Percentiles rank a stretch among this genome's conserved stretches.
Evolutionary conservation across 2,113 vertebrate species (phyloP).

Genomic region (Meles meles): DNA sequence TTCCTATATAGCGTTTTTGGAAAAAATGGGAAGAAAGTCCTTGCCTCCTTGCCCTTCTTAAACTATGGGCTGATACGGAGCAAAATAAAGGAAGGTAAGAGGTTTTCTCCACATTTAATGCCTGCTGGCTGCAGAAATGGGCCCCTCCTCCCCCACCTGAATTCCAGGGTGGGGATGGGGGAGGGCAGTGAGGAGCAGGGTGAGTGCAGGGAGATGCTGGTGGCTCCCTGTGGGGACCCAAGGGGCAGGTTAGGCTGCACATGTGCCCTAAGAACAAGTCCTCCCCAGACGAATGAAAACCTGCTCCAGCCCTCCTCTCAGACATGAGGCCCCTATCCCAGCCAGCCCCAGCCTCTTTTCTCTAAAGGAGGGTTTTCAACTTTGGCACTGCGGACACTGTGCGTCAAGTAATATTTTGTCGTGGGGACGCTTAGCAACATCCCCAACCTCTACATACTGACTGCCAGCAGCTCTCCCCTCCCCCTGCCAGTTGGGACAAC

Average conservation of each 20-base stretch:
- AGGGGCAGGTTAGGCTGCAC: background rate
- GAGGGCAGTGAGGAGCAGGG: background rate
- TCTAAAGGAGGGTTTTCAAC: background rate
- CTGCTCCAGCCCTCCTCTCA: background rate
- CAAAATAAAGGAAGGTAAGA: background rate
- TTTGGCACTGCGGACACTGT: background rate
- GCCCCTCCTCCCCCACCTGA: too few species aligned
- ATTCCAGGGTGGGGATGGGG: fast-evolving
- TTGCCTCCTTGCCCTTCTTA: background rate
- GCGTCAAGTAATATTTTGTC: background rate
- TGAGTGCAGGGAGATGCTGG: background rate
- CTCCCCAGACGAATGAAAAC: background rate
- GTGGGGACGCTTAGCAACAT: background rate
- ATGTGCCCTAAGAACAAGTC: background rate
- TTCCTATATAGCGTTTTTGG: background rate
- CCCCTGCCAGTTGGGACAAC: background rate
- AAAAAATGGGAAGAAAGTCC: background rate
- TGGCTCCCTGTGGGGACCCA: background rate
- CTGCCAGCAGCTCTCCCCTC: background rate
- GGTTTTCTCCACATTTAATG: background rate
- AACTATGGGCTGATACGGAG: background rate
- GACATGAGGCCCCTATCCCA: fast-evolving
- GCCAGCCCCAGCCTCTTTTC: background rate
- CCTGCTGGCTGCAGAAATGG: background rate
- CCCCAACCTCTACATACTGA: background rate